Conservation (phyloP, 2,888 invertebrate genomes). For the Limulus polyphemus region DNA sequence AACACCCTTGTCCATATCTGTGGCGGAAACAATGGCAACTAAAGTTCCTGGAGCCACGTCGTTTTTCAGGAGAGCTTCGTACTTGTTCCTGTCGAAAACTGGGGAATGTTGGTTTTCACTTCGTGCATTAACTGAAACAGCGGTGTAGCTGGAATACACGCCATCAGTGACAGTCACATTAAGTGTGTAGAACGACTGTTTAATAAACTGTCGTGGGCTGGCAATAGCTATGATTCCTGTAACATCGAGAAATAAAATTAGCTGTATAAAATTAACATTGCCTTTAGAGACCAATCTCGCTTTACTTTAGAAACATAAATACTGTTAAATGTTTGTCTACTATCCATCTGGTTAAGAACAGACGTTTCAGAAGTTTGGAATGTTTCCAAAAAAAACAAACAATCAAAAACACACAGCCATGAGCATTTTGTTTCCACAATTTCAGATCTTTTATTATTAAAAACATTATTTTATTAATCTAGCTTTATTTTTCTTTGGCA, state of each 20-base stretch:
- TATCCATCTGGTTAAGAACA: too few relatives aligned
- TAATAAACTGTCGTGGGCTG: constrained; percentile 59
- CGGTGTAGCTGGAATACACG: constrained; percentile 75
- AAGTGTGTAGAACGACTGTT: constrained; percentile 52
- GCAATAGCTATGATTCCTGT: constrained; percentile 53
- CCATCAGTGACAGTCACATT: constrained; percentile 94
- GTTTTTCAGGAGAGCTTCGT: constrained; percentile 57
- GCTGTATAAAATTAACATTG: too few relatives aligned
- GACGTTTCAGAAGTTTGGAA: too few relatives aligned
- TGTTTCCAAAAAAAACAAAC: too few relatives aligned
- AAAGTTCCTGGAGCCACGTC: constrained; percentile 69
- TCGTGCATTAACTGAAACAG: constrained; percentile 33
- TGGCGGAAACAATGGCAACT: constrained; percentile 63
- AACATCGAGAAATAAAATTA: constrained; percentile 17
- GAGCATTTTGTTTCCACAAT: too few relatives aligned
- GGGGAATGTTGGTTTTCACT: constrained; percentile 63
- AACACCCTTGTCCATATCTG: constrained; percentile 67
- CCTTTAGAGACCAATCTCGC: too few relatives aligned
- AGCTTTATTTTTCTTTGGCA: too few relatives aligned
- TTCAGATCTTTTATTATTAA: too few relatives aligned
- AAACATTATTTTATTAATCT: too few relatives aligned
- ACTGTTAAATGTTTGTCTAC: too few relatives aligned
- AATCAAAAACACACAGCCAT: too few relatives aligned
- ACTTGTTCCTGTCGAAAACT: constrained; percentile 59
- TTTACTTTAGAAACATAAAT: too few relatives aligned